Base-by-base conservation (phyloP, 2,888 invertebrate genomes). In the Cepaea hortensis region DNA sequence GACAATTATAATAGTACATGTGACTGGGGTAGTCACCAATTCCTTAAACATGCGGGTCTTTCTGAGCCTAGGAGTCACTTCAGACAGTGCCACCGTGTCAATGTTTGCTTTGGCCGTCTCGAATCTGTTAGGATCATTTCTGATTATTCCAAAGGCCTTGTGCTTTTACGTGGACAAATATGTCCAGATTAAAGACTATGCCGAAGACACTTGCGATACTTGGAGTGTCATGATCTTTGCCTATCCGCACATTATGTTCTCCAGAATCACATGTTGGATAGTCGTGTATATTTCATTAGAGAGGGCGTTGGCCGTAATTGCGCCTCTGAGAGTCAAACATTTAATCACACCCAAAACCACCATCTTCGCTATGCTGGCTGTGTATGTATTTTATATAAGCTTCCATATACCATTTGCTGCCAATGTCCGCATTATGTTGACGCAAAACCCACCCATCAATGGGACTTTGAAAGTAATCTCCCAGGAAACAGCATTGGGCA, bases 31-130 rank as follows among this genome's bases (percentile, higher is more conserved):
- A 15, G 61, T 84, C 48, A 84, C 76, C 11, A 84, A 84, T n/a
- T 7, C 61, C 18, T 48, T 84, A 35, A 84, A 84, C 65, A 65
- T 84, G 48, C 65, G 61, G 62, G 84, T 84, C 7, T 84, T 84
- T 23, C 5, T 76, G 62, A 15, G 11, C 15, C 84, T 76, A 23
- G 84, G 84, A 9, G 65, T 76, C 13, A n/a, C 35, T 3, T 61
- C 62, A 5, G 84, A 84, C 65, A 76, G 20, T 20, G 62, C 84
- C 3, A 84, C 75, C 3, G 15, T 62, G 15, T 46, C 70, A 15
- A 15, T 84, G 35, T 48, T 76, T 23, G 84, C 84, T 15, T 23
- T 84, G 46, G 75, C 84, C 2, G 35, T 84, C 3, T 84, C 76
- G 20, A 61, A 84, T 48, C 84, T 84, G 18, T 76, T 84, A 11